phyloP scores from a whole-genome alignment of 2,888 invertebrate genomes.

The Onchidella celtica region DNA sequence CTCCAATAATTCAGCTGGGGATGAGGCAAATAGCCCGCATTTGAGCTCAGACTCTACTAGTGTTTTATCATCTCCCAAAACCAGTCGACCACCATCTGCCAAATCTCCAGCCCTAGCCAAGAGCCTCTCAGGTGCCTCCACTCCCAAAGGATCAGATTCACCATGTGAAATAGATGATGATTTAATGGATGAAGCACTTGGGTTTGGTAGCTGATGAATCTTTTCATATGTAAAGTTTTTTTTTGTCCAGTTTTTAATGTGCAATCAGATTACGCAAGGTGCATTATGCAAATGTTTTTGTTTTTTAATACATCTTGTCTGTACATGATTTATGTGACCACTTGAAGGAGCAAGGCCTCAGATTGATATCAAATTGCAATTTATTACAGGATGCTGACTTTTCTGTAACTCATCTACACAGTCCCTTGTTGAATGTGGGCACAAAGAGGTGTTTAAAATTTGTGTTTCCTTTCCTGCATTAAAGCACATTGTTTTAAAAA shows the following conservation, averaged over 20 bases:
- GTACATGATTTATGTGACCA: background rate
- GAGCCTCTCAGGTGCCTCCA: conserved; percentile 29
- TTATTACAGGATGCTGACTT: no score
- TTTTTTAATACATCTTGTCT: background rate
- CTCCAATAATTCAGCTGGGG: background rate
- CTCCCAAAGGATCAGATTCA: conserved; percentile 54
- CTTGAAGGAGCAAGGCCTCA: no score
- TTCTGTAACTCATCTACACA: no score
- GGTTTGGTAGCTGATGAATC: conserved; percentile 54
- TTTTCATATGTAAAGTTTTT: background rate
- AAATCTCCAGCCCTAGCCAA: conserved; percentile 30
- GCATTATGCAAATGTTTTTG: background rate
- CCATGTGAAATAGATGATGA: conserved; percentile 92
- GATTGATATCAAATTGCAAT: no score
- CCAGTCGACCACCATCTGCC: conserved; percentile 8
- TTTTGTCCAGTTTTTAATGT: background rate
- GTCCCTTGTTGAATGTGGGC: no score
- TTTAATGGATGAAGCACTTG: conserved; percentile 91
- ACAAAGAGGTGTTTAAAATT: no score
- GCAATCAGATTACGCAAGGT: background rate
- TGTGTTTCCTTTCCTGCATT: no score
- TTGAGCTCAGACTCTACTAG: background rate
- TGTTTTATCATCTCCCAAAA: conserved; percentile 22
- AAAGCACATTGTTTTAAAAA: no score
- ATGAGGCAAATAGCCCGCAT: background rate